phyloP scores from a whole-genome alignment of 2,888 invertebrate genomes.

The Limnephilus marmoratus region DNA sequence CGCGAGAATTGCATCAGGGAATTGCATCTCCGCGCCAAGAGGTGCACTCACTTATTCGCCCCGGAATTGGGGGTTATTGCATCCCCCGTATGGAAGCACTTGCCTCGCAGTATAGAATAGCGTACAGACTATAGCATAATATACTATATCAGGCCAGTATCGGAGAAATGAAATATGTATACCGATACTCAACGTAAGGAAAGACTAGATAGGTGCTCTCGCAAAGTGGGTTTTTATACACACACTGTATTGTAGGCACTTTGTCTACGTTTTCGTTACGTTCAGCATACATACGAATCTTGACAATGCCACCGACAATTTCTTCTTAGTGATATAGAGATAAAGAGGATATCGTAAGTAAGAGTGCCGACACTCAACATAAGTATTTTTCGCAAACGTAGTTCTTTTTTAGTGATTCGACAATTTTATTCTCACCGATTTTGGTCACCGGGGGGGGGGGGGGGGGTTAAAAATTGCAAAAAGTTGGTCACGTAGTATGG shows the following conservation, averaged over 20 bases:
- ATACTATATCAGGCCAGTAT: neutral
- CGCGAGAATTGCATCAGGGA: slow-evolving; percentile 41
- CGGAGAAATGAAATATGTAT: neutral
- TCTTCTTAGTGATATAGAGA: neutral
- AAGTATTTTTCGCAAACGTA: neutral
- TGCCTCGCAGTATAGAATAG: neutral
- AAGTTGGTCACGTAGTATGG: too few relatives aligned
- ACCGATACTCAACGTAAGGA: neutral
- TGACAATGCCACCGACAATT: neutral
- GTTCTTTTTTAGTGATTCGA: neutral
- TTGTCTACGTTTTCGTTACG: too few relatives aligned
- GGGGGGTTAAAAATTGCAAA: too few relatives aligned
- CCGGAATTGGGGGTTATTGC: slow-evolving; percentile 11
- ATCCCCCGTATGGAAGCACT: slow-evolving; percentile 11
- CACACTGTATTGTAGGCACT: neutral
- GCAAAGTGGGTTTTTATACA: neutral
- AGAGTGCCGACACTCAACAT: neutral
- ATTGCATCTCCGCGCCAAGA: slow-evolving; percentile 2
- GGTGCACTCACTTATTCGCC: neutral
- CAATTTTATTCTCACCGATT: neutral
- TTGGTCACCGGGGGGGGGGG: too few relatives aligned
- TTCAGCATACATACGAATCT: neutral
- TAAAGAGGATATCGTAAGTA: neutral
- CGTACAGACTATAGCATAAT: neutral
- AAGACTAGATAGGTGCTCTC: neutral